phyloP scores from a whole-genome alignment of 2,113 vertebrate genomes.

The Synchiropus splendidus region DNA sequence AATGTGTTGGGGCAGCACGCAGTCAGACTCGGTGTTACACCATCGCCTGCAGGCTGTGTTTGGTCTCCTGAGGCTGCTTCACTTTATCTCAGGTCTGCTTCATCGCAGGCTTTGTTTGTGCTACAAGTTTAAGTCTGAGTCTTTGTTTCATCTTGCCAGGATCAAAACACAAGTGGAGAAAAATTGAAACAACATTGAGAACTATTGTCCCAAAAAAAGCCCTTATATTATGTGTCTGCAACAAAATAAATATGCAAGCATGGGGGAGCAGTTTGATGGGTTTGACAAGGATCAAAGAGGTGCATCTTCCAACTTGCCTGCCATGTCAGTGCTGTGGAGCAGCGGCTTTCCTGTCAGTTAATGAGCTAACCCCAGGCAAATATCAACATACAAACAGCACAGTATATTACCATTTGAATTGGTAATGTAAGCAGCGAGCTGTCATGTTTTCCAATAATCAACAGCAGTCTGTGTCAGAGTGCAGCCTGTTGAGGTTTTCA shows the following conservation, averaged over 20 bases:
- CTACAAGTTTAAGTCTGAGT: conserved; percentile 22
- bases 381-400: conserved; percentile 28
- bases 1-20: conserved; percentile 43
- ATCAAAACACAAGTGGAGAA: conserved; percentile 2
- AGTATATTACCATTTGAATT: conserved; percentile 18
- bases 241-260: neutral
- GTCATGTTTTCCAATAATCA: conserved; percentile 33
- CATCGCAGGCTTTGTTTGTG: conserved; percentile 40
- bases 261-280: too few relatives aligned
- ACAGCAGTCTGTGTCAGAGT: conserved; percentile 28
- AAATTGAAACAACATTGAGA: neutral
- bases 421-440: conserved; percentile 29
- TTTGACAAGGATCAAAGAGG: neutral
- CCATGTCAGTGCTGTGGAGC: neutral
- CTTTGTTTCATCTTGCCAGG: conserved; percentile 11
- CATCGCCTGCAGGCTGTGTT: conserved; percentile 47
- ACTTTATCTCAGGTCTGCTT: conserved; percentile 48
- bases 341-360: conserved; percentile 30
- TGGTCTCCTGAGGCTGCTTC: conserved; percentile 35
- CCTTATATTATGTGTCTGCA: conserved; percentile 4
- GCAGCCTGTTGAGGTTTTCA: neutral
- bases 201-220: neutral
- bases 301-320: too few relatives aligned
- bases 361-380: conserved; percentile 42
- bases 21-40: conserved; percentile 49